A percentile compares a stretch with the other conserved stretches of the same genome.
Conservation (phyloP, 2,888 invertebrate genomes). For the Reticulitermes lucifugus region DNA sequence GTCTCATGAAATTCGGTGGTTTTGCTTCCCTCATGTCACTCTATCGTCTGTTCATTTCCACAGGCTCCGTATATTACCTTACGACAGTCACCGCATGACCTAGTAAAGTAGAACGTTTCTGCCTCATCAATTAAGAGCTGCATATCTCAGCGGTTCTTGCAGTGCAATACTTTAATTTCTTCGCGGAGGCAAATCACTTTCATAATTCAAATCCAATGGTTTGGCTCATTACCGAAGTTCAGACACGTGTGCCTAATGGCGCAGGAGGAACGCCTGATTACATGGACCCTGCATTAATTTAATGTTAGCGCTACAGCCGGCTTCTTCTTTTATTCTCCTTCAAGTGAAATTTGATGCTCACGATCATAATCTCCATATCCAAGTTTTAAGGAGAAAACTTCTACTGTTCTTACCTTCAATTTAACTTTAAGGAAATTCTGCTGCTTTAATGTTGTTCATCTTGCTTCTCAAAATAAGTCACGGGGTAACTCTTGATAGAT, state of each 20-base stretch:
- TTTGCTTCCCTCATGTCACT: too few relatives aligned
- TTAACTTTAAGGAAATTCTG: neutral
- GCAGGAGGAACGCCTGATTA: neutral
- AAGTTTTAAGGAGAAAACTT: slow-evolving; percentile 23
- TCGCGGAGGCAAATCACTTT: slow-evolving; percentile 5
- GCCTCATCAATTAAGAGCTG: too few relatives aligned
- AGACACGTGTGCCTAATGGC: neutral
- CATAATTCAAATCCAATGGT: slow-evolving; percentile 18
- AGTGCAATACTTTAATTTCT: neutral
- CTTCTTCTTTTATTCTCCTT: neutral
- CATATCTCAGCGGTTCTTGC: neutral
- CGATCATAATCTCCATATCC: slow-evolving; percentile 2
- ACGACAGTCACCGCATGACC: too few relatives aligned
- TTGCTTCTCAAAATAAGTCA: neutral
- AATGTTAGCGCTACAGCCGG: neutral
- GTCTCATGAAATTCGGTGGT: too few relatives aligned
- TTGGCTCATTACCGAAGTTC: slow-evolving; percentile 21
- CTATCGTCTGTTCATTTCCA: too few relatives aligned
- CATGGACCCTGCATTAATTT: slow-evolving; percentile 27
- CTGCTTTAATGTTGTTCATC: neutral
- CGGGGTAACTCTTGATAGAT: too few relatives aligned
- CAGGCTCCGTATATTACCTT: too few relatives aligned
- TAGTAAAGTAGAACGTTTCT: too few relatives aligned
- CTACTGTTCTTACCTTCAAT: neutral
- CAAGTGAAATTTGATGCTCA: slow-evolving; percentile 25